Evolutionary conservation across 2,888 invertebrate genomes (phyloP), one percentile per base, ranked within the genome.

Genomic region (Polydrusus pterygomalis): DNA sequence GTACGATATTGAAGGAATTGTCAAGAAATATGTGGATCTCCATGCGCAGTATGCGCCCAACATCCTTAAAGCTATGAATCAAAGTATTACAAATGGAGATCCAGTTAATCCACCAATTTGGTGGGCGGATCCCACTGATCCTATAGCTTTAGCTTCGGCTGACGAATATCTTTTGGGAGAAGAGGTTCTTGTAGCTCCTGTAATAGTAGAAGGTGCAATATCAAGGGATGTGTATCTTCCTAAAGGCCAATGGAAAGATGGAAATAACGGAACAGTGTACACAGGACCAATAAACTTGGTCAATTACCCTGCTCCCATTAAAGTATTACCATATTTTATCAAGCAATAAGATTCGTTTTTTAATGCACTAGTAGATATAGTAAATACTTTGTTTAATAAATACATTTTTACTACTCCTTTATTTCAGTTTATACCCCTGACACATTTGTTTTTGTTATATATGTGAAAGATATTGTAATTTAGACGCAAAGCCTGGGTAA

Each of bases 41-140:
- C 95, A 95, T 82, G 90, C 89, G 0, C 83, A 88, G 9, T 91
- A 92, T 80, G 89, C 92, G 0, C 89, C 91, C 0, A 87, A 90
- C 51, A 92, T 96, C 71, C 88, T 91, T 79, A 86, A 89, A 2
- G 91, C 92, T 0, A 94, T 94, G 90, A 83, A 90, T 60, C 87
- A 89, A 8, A 89, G 92, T 0, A 90, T 92, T 0, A 80, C 82
- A 2, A 88, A 90, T 1, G 95, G 95, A 10, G 89, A 90, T 2
- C 96, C 95, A 0, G 91, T 96, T 13, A 95, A 95, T 87, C 89
- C 93, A 3, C 96, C 96, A 0, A 89, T 96, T 51, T 97, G 96
- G 96, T 96, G 96, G 96, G 84, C 93, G 0, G 93, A 92, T 81
- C 95, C 96, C 0, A 86, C 84, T 0, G 93, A 96, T 82, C 82